Percentiles rank a stretch among this genome's conserved stretches.
These are phyloP conservation scores for Verasper variegatus DNA, from an alignment of 2,113 vertebrate genomes.

Conservation along the genomic window DNA sequence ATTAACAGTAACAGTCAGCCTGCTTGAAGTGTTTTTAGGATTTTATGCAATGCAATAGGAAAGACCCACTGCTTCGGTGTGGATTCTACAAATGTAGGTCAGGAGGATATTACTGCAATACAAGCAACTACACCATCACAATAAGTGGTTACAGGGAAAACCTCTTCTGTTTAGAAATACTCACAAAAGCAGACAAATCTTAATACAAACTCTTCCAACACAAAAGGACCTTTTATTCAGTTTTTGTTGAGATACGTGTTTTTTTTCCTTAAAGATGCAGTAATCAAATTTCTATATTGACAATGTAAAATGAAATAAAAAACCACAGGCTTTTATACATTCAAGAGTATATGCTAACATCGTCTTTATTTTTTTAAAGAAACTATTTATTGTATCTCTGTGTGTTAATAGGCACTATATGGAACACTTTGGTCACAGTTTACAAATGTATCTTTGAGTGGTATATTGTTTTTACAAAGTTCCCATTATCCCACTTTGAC, in stretches of 20 bases:
- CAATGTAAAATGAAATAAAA: too few species aligned
- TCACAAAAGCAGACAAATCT: too few species aligned
- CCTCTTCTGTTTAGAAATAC: not conserved
- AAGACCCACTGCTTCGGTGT: slow-evolving; percentile 4
- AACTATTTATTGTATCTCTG: too few species aligned
- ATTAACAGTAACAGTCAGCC: slow-evolving; percentile 31
- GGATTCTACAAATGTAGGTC: slow-evolving; percentile 14
- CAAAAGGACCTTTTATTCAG: not conserved
- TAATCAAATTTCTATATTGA: not conserved
- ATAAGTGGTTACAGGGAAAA: not conserved
- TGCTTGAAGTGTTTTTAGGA: slow-evolving; percentile 28
- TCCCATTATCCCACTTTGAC: too few species aligned
- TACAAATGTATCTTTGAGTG: too few species aligned
- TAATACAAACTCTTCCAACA: too few species aligned
- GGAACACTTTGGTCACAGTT: too few species aligned
- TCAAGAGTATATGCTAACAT: too few species aligned
- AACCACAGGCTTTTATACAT: too few species aligned
- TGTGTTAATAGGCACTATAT: too few species aligned
- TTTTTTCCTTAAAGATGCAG: not conserved
- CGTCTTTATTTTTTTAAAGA: too few species aligned
- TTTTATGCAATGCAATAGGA: slow-evolving; percentile 31
- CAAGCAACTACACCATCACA: slow-evolving; percentile 6
- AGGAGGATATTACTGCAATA: slow-evolving; percentile 4
- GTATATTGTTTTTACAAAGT: too few species aligned
- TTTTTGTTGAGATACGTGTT: not conserved